Evolutionary conservation across 2,797 vertebrate species (phyloP), one percentile per base, ranked within the genome.

Genomic region (Pseudocheirus occidentalis): DNA sequence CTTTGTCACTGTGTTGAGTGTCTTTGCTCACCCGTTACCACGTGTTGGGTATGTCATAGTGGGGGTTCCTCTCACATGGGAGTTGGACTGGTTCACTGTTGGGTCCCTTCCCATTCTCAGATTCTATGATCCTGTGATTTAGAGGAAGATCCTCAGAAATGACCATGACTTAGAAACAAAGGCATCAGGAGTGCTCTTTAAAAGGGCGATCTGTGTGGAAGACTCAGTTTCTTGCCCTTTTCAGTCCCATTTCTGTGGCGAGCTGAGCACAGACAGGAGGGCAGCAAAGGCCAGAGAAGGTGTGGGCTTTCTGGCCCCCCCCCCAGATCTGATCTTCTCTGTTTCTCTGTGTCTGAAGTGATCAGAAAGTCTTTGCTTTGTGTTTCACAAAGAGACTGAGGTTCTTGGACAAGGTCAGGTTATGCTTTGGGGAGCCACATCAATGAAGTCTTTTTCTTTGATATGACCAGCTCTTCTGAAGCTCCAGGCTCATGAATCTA

Each of bases 341-440:
- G 81, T 27, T 95, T 94, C 46, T n/a, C 53, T 50, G 93, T 93
- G 66, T 92, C 50, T 94, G 91, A 96, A 93, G 93, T 54, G 94
- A 90, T 87, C 21, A 66, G 27, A 27, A 18, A 95, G 50, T 93
- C 81, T 55, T 94, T 94, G 90, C 95, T 91, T 93, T 91, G 55
- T 89, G 46, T 87, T 91, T 92, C 40, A 91, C 92, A 96, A 90
- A 58, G 58, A 87, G 54, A 62, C 18, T 1, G 1, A 92, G 62
- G 10, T 59, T 31, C 58, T 59, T 31, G 58, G 90, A 95, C 5
- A 93, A 50, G 34, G 34, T 34, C 46, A 91, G 58, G 29, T 91
- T 21, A 34, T 93, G 55, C 27, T 92, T 89, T 93, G 34, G 59
- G 58, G 55, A 90, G 14, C 58, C 90, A 94, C 92, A 94, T 0